Percentiles rank a stretch among this genome's conserved stretches.
These are phyloP conservation scores for Phoxinus dragarum DNA, from an alignment of 2,797 vertebrate genomes.

Conservation along the genomic window DNA sequence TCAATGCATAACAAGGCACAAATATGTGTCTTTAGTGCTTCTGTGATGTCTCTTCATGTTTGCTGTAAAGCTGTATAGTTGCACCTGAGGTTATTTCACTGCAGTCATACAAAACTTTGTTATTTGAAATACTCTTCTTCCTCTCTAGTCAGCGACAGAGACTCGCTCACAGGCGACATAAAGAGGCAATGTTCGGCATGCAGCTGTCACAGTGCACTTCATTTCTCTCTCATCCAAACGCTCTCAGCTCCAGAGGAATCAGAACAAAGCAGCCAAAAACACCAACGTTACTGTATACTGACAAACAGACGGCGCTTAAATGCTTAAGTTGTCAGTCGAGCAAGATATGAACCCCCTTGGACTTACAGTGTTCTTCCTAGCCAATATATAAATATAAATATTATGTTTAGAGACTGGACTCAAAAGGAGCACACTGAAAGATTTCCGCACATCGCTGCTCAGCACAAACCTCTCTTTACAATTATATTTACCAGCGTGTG, in stretches of 20 bases:
- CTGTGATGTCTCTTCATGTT: not conserved
- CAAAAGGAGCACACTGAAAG: not conserved
- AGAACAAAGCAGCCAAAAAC: slow-evolving; percentile 1
- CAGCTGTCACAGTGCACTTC: slow-evolving; percentile 7
- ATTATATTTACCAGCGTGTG: slow-evolving; percentile 25
- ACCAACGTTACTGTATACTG: not conserved
- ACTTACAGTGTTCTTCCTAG: not conserved
- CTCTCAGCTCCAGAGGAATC: slow-evolving; percentile 12
- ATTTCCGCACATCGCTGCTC: not conserved
- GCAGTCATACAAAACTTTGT: not conserved
- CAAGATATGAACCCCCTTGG: not conserved
- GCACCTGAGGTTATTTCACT: not conserved
- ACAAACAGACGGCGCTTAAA: slow-evolving; percentile 1
- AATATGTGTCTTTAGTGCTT: not conserved
- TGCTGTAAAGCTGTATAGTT: not conserved
- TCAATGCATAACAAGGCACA: not conserved
- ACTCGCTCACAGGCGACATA: not conserved
- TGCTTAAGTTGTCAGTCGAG: not conserved
- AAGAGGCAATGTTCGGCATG: not conserved
- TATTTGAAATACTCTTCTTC: not conserved
- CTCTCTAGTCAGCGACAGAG: slow-evolving; percentile 8
- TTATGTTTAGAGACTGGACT: not conserved
- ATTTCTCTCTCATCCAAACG: slow-evolving; percentile 16
- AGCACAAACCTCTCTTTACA: slow-evolving; percentile 23
- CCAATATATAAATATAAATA: not conserved